phyloP scores from a whole-genome alignment of 2,113 vertebrate genomes.

The Salvelinus alpinus region DNA sequence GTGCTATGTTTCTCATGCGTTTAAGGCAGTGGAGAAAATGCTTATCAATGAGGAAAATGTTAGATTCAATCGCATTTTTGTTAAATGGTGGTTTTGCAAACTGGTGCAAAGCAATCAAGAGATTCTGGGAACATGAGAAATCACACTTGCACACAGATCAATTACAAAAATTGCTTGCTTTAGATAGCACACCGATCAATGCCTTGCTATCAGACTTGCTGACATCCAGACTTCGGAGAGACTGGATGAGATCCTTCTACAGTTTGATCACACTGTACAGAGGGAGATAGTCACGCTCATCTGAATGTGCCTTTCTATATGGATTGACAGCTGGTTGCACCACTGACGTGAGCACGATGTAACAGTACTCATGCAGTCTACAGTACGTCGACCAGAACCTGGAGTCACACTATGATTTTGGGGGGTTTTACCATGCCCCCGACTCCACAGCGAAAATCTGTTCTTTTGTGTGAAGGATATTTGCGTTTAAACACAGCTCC shows the following conservation, averaged over 20 bases:
- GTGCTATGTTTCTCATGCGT: conserved; percentile 11
- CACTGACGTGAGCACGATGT: conserved; percentile 9
- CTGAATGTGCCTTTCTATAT: background rate
- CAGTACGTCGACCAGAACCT: background rate
- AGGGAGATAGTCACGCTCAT: background rate
- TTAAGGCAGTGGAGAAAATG: conserved; percentile 6
- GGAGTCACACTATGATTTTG: background rate
- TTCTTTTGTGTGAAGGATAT: no score
- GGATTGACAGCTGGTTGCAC: conserved; percentile 6
- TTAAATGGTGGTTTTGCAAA: background rate
- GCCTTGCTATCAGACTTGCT: conserved; percentile 9
- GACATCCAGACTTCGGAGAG: conserved; percentile 3
- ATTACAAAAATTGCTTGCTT: background rate
- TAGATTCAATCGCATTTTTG: no score
- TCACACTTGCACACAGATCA: conserved; percentile 10
- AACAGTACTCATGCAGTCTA: conserved; percentile 14
- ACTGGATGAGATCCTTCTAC: conserved; percentile 28
- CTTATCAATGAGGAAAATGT: background rate
- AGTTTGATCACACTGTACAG: conserved; percentile 13
- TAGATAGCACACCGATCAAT: conserved; percentile 17
- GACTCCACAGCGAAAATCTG: no score
- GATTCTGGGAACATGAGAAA: conserved; percentile 6
- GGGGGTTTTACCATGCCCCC: background rate
- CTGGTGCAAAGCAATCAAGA: conserved; percentile 4
- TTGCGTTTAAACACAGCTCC: background rate